Conservation (phyloP, 2,113 vertebrate species). For the Danionella cerebrum region DNA sequence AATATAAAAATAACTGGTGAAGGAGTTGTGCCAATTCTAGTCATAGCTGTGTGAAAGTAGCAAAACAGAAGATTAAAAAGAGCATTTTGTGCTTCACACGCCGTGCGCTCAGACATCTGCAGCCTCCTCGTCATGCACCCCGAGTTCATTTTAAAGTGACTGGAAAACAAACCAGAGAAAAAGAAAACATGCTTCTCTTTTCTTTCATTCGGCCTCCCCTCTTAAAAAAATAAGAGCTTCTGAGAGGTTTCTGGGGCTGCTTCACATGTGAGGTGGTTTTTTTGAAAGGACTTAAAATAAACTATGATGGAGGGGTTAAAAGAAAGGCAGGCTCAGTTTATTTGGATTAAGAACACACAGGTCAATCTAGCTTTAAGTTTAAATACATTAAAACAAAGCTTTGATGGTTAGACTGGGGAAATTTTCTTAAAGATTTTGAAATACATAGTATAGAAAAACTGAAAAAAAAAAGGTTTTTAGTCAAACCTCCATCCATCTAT, state of each 20-base stretch:
- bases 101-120: no score
- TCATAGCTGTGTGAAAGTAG: neutral
- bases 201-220: conserved; percentile 35
- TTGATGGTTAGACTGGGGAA: conserved; percentile 25
- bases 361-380: conserved; percentile 37
- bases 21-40: no score
- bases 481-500: neutral
- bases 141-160: conserved; percentile 58
- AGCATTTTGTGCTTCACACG: no score
- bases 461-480: neutral
- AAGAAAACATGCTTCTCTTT: conserved; percentile 59
- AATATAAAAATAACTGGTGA: no score
- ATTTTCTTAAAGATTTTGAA: neutral
- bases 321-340: conserved; percentile 54
- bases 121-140: conserved; percentile 54
- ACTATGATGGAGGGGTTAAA: conserved; percentile 51
- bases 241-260: conserved; percentile 40
- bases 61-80: conserved; percentile 8
- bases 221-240: conserved; percentile 49
- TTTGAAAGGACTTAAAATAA: conserved; percentile 63
- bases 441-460: neutral
- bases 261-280: conserved; percentile 55
- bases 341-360: conserved; percentile 40
- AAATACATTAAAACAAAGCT: conserved; percentile 28
- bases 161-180: conserved; percentile 65